These are phyloP conservation scores for Theonella swinhoei DNA, from an alignment of 37 sponge, comb jelly and placozoan genomes.

Conservation along the genomic window DNA sequence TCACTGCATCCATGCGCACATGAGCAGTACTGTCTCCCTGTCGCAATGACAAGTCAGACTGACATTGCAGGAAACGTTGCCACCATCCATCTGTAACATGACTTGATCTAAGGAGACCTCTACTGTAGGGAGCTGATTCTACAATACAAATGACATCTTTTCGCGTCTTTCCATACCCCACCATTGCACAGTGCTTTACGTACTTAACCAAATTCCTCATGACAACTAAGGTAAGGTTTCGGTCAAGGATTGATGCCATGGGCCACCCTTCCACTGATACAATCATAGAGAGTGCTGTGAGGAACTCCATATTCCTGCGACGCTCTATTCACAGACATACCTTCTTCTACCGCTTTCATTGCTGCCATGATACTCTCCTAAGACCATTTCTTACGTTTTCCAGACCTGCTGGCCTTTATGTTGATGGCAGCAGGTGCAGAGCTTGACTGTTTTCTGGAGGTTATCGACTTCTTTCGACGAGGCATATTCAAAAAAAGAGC, in stretches of 20 bases:
- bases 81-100: no score
- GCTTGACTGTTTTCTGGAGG: no score
- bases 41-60: neutral
- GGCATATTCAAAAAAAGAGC: no score
- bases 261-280: slow-evolving; percentile 1
- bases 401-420: neutral
- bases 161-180: slow-evolving; percentile 13
- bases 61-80: neutral
- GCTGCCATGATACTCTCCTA: slow-evolving; percentile 4
- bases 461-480: no score
- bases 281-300: neutral
- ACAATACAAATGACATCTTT: no score
- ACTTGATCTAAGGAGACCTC: no score
- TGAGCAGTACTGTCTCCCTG: neutral
- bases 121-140: neutral
- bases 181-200: neutral
- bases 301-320: slow-evolving; percentile 14
- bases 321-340: neutral
- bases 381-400: slow-evolving; percentile 1
- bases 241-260: slow-evolving; percentile 7
- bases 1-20: slow-evolving; percentile 26
- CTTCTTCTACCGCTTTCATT: neutral
- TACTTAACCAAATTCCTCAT: neutral
- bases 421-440: no score
- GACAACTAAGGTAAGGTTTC: neutral